Evolutionary conservation across 2,797 vertebrate genomes (phyloP), one percentile per base, ranked within the genome.

Genomic region (Periparus ater): DNA sequence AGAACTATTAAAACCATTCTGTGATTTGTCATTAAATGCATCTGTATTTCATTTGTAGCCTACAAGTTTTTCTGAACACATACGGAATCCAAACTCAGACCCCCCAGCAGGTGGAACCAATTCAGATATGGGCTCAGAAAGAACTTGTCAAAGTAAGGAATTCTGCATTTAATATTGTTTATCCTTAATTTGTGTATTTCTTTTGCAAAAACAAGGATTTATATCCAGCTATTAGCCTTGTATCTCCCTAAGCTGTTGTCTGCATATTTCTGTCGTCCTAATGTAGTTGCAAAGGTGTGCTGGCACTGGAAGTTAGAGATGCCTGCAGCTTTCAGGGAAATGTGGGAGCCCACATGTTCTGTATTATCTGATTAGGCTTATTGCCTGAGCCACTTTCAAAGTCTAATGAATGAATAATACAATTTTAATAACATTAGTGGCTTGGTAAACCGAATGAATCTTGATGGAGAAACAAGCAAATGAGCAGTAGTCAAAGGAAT

Each of bases 1-100:
- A 36, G 30, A 42, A n/a, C 18, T 73, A 7, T 75, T 89, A 40
- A 78, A 81, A 42, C 9, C 60, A 0, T 63, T 66, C 38, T 32
- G 15, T 44, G 42, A 44, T 93, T 44, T n/a, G 11, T 54, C 38
- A 36, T 89, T 55, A 72, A 76, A 82, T 60, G 54, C 79, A 18
- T 67, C 54, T 8, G 20, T 77, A 9, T 92, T 91, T 86, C 60
- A 5, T 89, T 80, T 29, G 6, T 74, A 99, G 99, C 80, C 97
- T 99, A n/a, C 99, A 99, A 94, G 99, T 99, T 60, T 99, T 99
- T 96, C 97, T 99, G 91, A 99, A 99, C 97, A 99, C 99, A 0
- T 99, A 99, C 7, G 99, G 99, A 47, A 99, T 99, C 93, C 99
- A 99, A 95, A 99, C 99, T 25, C 99, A 99, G 96, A 99, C 99